Evolutionary conservation across 2,888 invertebrate genomes (phyloP), one percentile per base, ranked within the genome.

Genomic region (Camponotus fellah): DNA sequence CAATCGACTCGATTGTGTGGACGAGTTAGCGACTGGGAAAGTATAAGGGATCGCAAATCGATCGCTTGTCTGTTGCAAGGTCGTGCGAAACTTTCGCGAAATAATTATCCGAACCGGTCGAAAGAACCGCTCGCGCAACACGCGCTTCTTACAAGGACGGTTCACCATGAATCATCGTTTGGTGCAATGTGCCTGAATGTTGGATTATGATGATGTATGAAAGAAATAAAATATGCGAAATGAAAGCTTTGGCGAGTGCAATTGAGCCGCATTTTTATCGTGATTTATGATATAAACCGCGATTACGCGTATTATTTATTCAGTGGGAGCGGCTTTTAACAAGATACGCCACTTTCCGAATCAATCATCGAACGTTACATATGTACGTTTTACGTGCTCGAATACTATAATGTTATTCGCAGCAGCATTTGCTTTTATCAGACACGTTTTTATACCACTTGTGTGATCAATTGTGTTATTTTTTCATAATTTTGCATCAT

Each of bases 111-210:
- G 43, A 86, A 87, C 87, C 84, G 84, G 86, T 83, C 64, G 72
- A 76, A 64, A 53, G 85, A 74, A 72, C 49, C 79, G 65, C 72
- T 82, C 65, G 64, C 37, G 66, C 53, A 65, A 84, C 49, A n/a
- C 60, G 66, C 64, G 75, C 56, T 77, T 72, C 74, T 74, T 49
- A 58, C 53, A 58, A 83, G 71, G 77, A 79, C 81, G 83, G 40
- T 82, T 82, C 64, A 75, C 80, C 53, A 83, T 88, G 88, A 88
- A 65, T 88, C 88, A 88, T 68, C 76, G 84, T n/a, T 21, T 8
- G 58, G 40, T 49, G 56, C 71, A 80, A 69, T 60, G 49, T 49
- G 34, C 10, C 43, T 8, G 21, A n/a, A 12, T 43, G 21, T 40
- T 26, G 26, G 26, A 26, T 26, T 1, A 26, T 26, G 26, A 26